These are phyloP conservation scores for Nipponia nippon DNA, from an alignment of 2,113 vertebrate genomes.

Conservation along the genomic window DNA sequence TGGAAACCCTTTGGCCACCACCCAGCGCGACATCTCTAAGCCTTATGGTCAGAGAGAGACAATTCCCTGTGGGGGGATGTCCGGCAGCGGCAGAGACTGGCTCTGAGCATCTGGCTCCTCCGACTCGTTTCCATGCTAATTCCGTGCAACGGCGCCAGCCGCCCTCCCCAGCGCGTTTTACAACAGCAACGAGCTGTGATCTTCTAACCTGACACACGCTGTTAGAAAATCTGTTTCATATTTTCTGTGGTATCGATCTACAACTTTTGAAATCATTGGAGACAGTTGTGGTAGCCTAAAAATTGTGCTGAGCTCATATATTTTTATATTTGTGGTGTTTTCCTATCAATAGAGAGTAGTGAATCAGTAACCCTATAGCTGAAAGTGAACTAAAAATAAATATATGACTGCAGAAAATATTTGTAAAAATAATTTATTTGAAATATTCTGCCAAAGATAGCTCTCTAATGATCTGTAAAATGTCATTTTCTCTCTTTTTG, in stretches of 20 bases:
- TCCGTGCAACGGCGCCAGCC: neutral
- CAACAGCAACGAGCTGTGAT: neutral
- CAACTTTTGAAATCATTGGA: conserved; percentile 30
- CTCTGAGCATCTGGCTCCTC: neutral
- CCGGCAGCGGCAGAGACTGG: neutral
- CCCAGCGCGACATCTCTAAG: neutral
- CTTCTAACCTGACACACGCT: neutral
- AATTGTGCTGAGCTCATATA: conserved; percentile 63
- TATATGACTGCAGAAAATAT: conserved; percentile 28
- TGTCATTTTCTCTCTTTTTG: conserved; percentile 52
- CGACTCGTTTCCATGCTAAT: neutral
- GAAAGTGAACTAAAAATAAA: conserved; percentile 50
- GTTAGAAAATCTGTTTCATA: conserved; percentile 33
- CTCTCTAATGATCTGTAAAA: conserved; percentile 56
- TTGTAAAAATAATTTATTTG: conserved; percentile 62
- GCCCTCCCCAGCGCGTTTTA: neutral
- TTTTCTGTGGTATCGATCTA: conserved; percentile 27
- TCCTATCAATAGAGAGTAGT: conserved; percentile 58
- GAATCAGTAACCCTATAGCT: conserved; percentile 39
- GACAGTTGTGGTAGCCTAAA: conserved; percentile 58
- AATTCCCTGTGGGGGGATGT: neutral
- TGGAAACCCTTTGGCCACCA: neutral
- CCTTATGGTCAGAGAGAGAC: neutral
- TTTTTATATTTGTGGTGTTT: conserved; percentile 73
- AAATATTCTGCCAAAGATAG: conserved; percentile 76